A percentile compares a stretch with the other conserved stretches of the same genome.
These are phyloP conservation scores for Drosophila hydei DNA, from an alignment of 1,140 invertebrate species.

Conservation along the genomic window DNA sequence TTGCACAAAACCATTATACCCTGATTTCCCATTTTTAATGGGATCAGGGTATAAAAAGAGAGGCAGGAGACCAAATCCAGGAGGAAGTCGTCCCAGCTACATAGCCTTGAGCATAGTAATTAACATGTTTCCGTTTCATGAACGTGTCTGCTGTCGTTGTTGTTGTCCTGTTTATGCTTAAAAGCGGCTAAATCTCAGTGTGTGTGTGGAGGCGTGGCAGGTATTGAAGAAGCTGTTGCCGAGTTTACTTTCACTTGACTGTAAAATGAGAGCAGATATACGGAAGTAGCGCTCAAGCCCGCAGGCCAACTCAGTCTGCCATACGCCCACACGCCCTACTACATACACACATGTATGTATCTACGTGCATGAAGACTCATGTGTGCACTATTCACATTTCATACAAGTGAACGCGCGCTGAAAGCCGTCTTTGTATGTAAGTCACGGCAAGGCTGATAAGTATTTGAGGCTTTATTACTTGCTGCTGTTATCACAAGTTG, in stretches of 20 bases:
- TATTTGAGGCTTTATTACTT: conserved; percentile 72
- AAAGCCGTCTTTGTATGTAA: conserved; percentile 76
- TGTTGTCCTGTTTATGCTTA: conserved; percentile 33
- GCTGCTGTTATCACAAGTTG: conserved; percentile 61
- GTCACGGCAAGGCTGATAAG: conserved; percentile 76
- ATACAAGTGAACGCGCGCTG: conserved; percentile 26
- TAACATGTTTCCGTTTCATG: conserved; percentile 80
- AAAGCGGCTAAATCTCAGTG: conserved; percentile 26
- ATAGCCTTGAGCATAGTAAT: conserved; percentile 80
- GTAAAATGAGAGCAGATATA: conserved; percentile 68
- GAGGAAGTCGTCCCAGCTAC: conserved; percentile 66
- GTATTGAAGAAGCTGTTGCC: conserved; percentile 59
- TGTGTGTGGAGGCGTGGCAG: conserved; percentile 47
- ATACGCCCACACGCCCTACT: no score
- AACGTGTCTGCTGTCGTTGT: conserved; percentile 32
- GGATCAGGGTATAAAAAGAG: no score
- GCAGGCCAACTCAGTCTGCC: conserved; percentile 33
- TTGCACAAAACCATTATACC: no score
- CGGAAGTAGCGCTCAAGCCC: conserved; percentile 62
- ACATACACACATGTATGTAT: conserved; percentile 13
- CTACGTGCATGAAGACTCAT: conserved; percentile 17
- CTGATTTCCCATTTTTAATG: no score
- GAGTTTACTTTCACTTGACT: conserved; percentile 72
- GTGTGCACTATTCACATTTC: not conserved
- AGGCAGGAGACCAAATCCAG: conserved; percentile 36